Percentiles rank a stretch among this genome's conserved stretches.
Conservation (phyloP, 2,113 vertebrate genomes). For the Callospermophilus lateralis region DNA sequence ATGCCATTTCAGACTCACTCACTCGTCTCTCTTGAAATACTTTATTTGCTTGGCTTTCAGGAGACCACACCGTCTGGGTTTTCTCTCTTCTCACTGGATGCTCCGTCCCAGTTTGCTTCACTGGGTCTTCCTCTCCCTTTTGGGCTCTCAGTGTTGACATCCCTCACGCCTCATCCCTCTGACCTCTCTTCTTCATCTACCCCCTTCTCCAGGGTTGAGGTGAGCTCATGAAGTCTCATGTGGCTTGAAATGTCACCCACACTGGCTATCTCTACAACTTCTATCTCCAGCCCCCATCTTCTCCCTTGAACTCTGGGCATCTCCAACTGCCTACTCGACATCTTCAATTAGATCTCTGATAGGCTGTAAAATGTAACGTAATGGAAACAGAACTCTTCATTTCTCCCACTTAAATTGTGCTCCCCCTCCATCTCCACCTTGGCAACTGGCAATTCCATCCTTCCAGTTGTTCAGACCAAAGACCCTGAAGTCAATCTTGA, state of each 20-base stretch:
- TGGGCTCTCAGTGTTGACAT: background rate
- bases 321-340: background rate
- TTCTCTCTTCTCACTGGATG: background rate
- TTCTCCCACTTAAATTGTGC: background rate
- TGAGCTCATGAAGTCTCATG: background rate
- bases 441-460: constrained; percentile 11
- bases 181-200: background rate
- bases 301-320: background rate
- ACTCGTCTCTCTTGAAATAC: background rate
- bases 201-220: background rate
- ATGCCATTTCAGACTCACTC: background rate
- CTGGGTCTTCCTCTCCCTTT: background rate
- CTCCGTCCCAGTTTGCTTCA: background rate
- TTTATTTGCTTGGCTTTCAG: background rate
- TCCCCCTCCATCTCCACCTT: background rate
- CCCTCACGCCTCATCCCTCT: background rate
- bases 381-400: constrained; percentile 42
- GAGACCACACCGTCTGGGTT: background rate
- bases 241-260: background rate
- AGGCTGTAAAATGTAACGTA: constrained; percentile 54
- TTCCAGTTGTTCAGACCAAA: background rate
- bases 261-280: background rate
- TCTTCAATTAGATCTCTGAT: constrained; percentile 41
- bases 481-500: background rate
- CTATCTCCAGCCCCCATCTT: background rate